Evolutionary conservation across 2,888 invertebrate genomes (phyloP), one percentile per base, ranked within the genome.

Genomic region (Pharmacophagus antenor): DNA sequence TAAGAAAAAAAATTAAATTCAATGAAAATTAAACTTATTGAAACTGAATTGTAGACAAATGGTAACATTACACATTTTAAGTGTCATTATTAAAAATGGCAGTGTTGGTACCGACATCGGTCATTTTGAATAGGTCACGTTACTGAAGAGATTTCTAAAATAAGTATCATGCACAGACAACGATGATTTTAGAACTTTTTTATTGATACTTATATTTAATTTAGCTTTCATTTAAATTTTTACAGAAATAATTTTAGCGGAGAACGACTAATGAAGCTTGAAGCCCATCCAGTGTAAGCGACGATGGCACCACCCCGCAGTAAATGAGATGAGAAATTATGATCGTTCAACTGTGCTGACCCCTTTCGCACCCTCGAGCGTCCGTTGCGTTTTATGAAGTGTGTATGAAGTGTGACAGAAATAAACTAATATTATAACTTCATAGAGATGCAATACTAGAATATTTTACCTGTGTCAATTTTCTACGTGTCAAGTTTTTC

Each of bases 251-350:
- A 31, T 50, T 50, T 27, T 44, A 51, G 42, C 27, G 44, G 31
- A 69, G 71, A 70, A 64, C 69, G 70, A 73, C 73, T 81, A 80
- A 80, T 80, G 81, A 80, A 74, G 74, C 77, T 73, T 73, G 69
- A 74, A 83, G 85, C 77, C 66, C 80, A 86, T 79, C 77, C 81
- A 83, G 84, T 80, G 79, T 82, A 78, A 71, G 70, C 68, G 72
- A 66, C 70, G 69, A 67, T 56, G 73, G 74, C 75, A 74, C 73
- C 76, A 74, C 71, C 31, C 69, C 67, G 63, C 61, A 73, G 73
- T 72, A 86, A 89, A 88, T 88, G 85, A 88, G 82, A 80, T 82
- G 88, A 85, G 81, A 84, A 85, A 84, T 83, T 72, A 84, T 85
- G 84, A 76, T 79, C 87, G 80, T 77, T 82, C 76, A 72, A 74